Conservation (phyloP, 2,888 invertebrate species). For the Gonocerus acuteangulatus region DNA sequence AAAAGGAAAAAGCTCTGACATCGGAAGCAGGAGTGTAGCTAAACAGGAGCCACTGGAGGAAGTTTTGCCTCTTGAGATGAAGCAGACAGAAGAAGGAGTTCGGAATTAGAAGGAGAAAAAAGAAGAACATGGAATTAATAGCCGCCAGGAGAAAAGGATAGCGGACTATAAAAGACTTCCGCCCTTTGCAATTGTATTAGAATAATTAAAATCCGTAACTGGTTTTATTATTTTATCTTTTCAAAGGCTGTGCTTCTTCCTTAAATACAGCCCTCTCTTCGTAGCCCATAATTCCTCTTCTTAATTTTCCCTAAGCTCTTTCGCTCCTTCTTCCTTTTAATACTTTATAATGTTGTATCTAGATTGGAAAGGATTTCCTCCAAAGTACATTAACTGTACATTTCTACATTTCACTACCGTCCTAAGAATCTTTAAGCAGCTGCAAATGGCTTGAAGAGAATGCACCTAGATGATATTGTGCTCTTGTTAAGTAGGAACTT, state of each 20-base stretch:
- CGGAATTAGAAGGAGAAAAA: slow-evolving; percentile 10
- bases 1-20: background rate
- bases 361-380: background rate
- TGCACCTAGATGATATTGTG: no score
- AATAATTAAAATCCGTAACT: slow-evolving; percentile 25
- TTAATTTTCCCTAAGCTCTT: slow-evolving; percentile 4
- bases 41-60: background rate
- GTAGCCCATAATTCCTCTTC: slow-evolving; percentile 12
- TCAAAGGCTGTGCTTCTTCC: slow-evolving; percentile 5
- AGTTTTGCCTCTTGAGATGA: background rate
- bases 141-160: background rate
- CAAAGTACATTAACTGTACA: background rate
- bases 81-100: slow-evolving; percentile 1
- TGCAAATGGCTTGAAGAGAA: no score
- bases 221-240: slow-evolving; percentile 26
- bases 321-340: slow-evolving; percentile 10
- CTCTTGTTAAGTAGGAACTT: no score
- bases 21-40: background rate
- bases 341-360: slow-evolving; percentile 9
- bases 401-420: no score
- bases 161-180: slow-evolving; percentile 18
- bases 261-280: slow-evolving; percentile 9
- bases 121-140: slow-evolving; percentile 18
- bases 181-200: slow-evolving; percentile 15
- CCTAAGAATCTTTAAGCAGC: no score